Base-by-base conservation (phyloP, 2,113 vertebrate species). In the Chelonoidis abingdonii region DNA sequence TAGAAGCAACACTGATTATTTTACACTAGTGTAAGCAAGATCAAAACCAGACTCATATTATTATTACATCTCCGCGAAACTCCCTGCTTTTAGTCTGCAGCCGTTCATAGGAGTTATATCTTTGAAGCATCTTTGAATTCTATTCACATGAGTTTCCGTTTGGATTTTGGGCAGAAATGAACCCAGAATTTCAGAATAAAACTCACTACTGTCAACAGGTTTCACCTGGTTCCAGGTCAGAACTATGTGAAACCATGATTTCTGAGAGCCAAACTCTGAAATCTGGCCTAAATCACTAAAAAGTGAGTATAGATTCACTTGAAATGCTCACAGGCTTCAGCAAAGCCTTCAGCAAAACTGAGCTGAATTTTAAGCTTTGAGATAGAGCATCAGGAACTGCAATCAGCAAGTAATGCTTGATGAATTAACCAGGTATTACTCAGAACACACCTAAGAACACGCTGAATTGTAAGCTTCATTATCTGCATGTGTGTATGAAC, bases 1-100 rank as follows among this genome's bases (percentile, higher is more conserved):
- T 25, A 88, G 47, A 76, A 35, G 24, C 80, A 59, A 80, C 0
- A 0, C 8, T 52, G 50, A 84, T 62, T 62, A 65, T 35, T 27
- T 59, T 93, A 5, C 14, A n/a, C 41, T 59, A 38, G 1, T 11
- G 41, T 59, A 47, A 52, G 3, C 38, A 56, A 10, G 22, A 47
- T 80, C 80, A 90, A 24, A 87, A 69, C 1, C 14, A 31, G 3
- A 3, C 65, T 94, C 50, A 94, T 82, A 6, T 5, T n/a, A 57
- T 38, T 76, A 0, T 24, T 49, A 10, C 53, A 52, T 41, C 75
- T 89, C 24, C 0, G 17, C 89, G 82, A 76, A 93, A 29, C 0
- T 0, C 9, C 7, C 59, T 10, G 1, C 31, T 72, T 81, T 88
- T 75, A 54, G 65, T 80, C 72, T 21, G n/a, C 11, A 0, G 0